Base-by-base conservation (phyloP, 2,888 invertebrate species). In the Parnassius glacialis region DNA sequence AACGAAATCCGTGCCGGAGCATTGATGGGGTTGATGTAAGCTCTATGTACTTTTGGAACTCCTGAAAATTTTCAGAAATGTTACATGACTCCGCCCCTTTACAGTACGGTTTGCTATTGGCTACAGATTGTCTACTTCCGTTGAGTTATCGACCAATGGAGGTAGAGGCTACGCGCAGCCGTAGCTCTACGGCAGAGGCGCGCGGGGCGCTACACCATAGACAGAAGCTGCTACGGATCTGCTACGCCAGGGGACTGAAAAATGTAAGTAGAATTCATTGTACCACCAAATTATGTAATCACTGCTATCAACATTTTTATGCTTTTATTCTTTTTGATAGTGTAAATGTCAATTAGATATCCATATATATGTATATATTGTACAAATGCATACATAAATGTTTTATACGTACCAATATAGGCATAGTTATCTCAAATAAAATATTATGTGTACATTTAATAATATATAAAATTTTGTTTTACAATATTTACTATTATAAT, bases 61-160 rank as follows among this genome's bases (percentile, higher is more conserved):
- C 73, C 89, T 89, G 88, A 87, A 90, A 87, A 81, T 85, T 87
- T 89, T 89, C 90, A 83, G 91, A 90, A 90, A 89, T 72, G 80
- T 82, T 84, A 73, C 78, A 80, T 81, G 83, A 79, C 85, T 76
- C 80, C 90, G 85, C 90, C 63, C 79, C 80, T 80, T 87, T 87
- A 80, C 84, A 87, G 87, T 65, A 68, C 64, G 65, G 71, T 68
- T 74, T 72, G 76, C 73, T 78, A 90, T 91, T 90, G 90, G 90
- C 71, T 70, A 77, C 68, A 70, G 65, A 73, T 70, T 71, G 74
- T 79, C 82, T 82, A 85, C 81, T 81, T 84, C 81, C 72, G 83
- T 75, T 76, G 70, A 69, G 74, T 74, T 75, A 68, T 72, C 79
- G 74, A 75, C 90, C 91, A 91, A 91, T 90, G 80, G 75, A 73